Evolutionary conservation across 1,140 invertebrate species (phyloP).

Genomic region (Arctopsyche grandis): DNA sequence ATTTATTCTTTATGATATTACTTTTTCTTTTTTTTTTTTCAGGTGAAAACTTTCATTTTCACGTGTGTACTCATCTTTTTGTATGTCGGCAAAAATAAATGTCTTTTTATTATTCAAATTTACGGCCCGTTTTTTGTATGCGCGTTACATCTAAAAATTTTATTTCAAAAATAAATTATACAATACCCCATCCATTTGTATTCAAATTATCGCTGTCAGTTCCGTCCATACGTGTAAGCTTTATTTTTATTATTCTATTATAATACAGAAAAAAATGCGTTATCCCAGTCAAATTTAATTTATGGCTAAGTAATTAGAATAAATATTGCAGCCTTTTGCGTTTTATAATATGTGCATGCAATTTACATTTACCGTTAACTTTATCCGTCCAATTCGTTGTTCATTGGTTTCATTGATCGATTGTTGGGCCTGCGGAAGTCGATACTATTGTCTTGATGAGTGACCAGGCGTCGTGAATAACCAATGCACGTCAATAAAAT

Average conservation of each 20-base stretch:
- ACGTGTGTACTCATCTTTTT: not conserved
- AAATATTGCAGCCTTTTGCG: not conserved
- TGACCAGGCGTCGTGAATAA: not conserved
- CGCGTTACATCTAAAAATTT: not conserved
- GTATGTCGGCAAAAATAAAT: not conserved
- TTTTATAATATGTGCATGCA: not conserved
- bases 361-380: not conserved
- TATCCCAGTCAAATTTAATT: not conserved
- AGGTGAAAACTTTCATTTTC: not conserved
- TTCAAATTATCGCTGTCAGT: not conserved
- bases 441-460: not conserved
- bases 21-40: not conserved
- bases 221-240: not conserved
- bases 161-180: not conserved
- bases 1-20: not conserved
- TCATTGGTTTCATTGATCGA: not conserved
- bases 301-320: not conserved
- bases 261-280: not conserved
- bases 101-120: not conserved
- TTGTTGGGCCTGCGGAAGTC: not conserved
- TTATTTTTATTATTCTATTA: constrained; percentile 6
- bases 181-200: not conserved
- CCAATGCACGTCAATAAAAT: not conserved
- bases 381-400: not conserved
- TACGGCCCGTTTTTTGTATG: not conserved